These are phyloP conservation scores for Palythoa heliodiscus DNA, from an alignment of 92 coral and sea anemone species.

Conservation along the genomic window DNA sequence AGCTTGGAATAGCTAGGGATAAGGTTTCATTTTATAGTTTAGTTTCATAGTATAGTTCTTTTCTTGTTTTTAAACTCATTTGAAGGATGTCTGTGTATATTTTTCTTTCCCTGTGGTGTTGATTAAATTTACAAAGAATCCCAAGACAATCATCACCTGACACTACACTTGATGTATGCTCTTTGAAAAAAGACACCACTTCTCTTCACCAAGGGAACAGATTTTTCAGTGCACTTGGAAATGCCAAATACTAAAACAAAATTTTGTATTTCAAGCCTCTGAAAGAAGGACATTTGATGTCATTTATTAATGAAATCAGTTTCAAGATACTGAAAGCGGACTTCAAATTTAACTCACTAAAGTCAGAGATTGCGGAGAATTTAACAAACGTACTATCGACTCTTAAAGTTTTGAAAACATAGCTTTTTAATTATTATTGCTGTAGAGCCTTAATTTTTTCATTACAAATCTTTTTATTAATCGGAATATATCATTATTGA, in stretches of 20 bases:
- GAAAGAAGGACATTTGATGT: too few relatives aligned
- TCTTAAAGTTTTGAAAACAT: not conserved
- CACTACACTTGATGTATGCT: not conserved
- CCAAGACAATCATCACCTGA: not conserved
- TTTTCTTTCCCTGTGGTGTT: not conserved
- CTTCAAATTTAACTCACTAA: too few relatives aligned
- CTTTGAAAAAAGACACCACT: too few relatives aligned
- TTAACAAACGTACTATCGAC: too few relatives aligned
- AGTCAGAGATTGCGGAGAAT: too few relatives aligned
- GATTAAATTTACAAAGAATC: constrained; percentile 5
- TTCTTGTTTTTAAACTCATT: not conserved
- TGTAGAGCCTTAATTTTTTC: not conserved
- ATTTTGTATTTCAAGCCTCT: too few relatives aligned
- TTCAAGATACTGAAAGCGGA: too few relatives aligned
- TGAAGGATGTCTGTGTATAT: not conserved
- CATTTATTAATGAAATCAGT: too few relatives aligned
- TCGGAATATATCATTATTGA: not conserved
- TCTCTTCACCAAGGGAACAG: too few relatives aligned
- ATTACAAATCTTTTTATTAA: not conserved
- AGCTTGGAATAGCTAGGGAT: not conserved
- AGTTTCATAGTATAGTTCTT: not conserved
- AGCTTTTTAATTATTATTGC: not conserved
- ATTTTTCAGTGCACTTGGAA: too few relatives aligned
- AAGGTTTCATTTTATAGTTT: not conserved
- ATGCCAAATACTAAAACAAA: too few relatives aligned